phyloP scores from a whole-genome alignment of 2,113 vertebrate genomes.

The Paedocypris sp. region DNA sequence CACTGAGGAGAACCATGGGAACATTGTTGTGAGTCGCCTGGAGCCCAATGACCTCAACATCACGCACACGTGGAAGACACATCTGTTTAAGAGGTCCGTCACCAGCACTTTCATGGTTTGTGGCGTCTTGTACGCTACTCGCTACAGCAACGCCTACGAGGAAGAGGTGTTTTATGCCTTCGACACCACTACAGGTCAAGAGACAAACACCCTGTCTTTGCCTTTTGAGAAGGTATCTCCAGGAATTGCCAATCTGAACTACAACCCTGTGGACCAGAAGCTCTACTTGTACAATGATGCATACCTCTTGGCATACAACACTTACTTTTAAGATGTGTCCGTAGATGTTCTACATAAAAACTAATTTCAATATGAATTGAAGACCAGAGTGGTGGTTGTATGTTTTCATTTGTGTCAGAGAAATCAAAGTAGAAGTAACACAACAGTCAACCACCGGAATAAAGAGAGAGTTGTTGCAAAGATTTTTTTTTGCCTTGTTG shows the following conservation, averaged over 20 bases:
- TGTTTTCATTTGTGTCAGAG: no score
- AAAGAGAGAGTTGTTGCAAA: no score
- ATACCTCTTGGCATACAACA: constrained; percentile 51
- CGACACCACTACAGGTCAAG: constrained; percentile 63
- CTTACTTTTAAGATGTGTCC: constrained; percentile 21
- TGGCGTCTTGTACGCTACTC: constrained; percentile 78
- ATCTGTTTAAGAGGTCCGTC: constrained; percentile 56
- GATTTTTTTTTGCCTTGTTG: no score
- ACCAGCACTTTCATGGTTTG: constrained; percentile 81
- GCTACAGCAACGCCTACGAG: constrained; percentile 37
- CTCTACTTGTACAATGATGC: constrained; percentile 58
- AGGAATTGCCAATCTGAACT: constrained; percentile 53
- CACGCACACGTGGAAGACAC: constrained; percentile 72
- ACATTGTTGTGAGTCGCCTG: constrained; percentile 50
- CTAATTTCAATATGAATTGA: no score
- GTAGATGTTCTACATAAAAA: no score
- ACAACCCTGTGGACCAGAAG: constrained; percentile 46
- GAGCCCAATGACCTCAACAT: constrained; percentile 25
- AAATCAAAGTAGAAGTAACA: no score
- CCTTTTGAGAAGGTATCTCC: constrained; percentile 48
- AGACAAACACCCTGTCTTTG: constrained; percentile 47
- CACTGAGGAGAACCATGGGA: constrained; percentile 53
- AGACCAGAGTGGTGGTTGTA: no score
- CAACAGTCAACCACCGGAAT: no score
- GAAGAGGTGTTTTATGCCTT: constrained; percentile 87